phyloP scores from a whole-genome alignment of 1,140 invertebrate species.

The Yoshiicerus persimilis region DNA sequence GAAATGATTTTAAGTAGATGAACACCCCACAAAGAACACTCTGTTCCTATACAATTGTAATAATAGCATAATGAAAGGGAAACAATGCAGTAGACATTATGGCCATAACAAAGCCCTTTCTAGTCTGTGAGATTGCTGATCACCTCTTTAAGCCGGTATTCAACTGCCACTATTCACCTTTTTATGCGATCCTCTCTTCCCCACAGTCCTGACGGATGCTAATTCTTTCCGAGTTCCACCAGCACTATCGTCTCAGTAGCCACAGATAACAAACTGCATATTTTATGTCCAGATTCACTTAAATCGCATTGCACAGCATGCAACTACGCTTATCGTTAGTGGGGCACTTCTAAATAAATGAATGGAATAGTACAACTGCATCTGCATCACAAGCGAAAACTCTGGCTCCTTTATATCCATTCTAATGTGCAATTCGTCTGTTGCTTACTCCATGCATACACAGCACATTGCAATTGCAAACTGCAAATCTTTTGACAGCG shows the following conservation, averaged over 20 bases:
- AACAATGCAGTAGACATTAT: not conserved
- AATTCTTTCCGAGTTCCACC: not conserved
- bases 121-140: not conserved
- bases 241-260: not conserved
- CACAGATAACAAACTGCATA: not conserved
- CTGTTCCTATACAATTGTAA: not conserved
- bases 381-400: not conserved
- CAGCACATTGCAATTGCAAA: too few species aligned
- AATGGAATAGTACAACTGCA: not conserved
- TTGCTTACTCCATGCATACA: too few species aligned
- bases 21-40: not conserved
- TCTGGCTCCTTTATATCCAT: not conserved
- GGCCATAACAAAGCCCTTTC: not conserved
- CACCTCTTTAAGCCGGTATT: not conserved
- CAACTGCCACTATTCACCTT: not conserved
- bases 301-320: not conserved
- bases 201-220: not conserved
- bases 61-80: not conserved
- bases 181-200: not conserved
- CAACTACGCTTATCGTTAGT: not conserved
- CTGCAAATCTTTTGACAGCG: too few species aligned
- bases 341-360: not conserved
- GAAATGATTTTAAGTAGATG: not conserved
- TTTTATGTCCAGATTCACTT: not conserved
- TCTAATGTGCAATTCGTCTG: not conserved